A percentile compares a stretch with the other conserved stretches of the same genome.
Evolutionary conservation across 2,797 vertebrate species (phyloP).

Genomic region (Cyprinodon diabolis): DNA sequence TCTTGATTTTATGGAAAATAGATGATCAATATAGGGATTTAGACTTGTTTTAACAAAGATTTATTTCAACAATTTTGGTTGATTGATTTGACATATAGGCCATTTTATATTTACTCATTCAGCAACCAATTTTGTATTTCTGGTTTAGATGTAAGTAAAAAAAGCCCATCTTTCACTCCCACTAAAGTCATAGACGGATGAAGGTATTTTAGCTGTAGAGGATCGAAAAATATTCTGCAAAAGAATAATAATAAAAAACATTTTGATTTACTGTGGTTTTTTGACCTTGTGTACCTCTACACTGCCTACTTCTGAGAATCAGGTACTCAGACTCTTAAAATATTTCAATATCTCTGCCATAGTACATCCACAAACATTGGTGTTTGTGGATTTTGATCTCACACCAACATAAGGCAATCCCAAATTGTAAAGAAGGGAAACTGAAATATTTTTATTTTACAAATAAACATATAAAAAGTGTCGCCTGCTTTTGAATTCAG

Average conservation of each 20-base stretch:
- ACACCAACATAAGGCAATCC: background rate
- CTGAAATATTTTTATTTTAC: background rate
- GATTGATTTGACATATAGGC: background rate
- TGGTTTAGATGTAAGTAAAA: background rate
- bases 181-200: background rate
- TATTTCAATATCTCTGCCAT: background rate
- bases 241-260: no score
- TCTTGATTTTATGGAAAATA: constrained; percentile 8
- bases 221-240: background rate
- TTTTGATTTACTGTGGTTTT: background rate
- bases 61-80: background rate
- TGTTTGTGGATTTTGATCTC: background rate
- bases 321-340: background rate
- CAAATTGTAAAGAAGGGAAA: background rate
- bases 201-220: background rate
- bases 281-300: background rate
- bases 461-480: background rate
- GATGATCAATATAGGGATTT: background rate
- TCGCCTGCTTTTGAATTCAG: background rate
- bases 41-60: background rate
- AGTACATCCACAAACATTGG: background rate
- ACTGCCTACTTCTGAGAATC: background rate
- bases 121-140: background rate
- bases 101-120: background rate
- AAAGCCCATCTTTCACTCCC: background rate